These are phyloP conservation scores for Peromyscus nudipes DNA, from an alignment of 2,797 vertebrate species.

Conservation along the genomic window DNA sequence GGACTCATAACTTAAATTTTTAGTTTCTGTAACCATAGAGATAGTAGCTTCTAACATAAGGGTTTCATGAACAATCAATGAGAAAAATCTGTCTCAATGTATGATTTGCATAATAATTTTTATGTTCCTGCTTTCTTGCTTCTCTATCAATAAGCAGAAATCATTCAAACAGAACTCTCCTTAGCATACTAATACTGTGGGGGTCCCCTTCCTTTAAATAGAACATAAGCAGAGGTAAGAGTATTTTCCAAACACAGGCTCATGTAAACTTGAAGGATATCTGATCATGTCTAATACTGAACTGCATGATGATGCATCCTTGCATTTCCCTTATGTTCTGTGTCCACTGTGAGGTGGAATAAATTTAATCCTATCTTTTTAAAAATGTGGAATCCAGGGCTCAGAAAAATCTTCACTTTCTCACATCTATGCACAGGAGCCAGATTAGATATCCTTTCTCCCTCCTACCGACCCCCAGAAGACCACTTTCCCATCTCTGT, in stretches of 20 bases:
- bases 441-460: neutral
- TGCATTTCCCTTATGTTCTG: neutral
- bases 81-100: neutral
- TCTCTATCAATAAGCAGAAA: neutral
- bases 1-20: neutral
- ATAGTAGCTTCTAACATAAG: neutral
- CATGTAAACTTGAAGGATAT: neutral
- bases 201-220: neutral
- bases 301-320: accelerated
- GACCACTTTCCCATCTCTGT: neutral
- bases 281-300: neutral
- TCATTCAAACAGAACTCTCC: neutral
- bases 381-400: neutral
- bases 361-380: neutral
- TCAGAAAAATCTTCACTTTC: neutral
- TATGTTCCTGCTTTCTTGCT: neutral
- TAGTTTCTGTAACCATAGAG: neutral
- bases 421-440: accelerated
- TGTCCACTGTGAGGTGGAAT: neutral
- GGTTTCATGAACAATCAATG: neutral
- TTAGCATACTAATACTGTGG: neutral
- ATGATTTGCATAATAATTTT: neutral
- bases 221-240: neutral
- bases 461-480: accelerated
- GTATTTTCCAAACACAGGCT: neutral